Conservation (phyloP, 2,113 vertebrate genomes). For the Axis porcinus region DNA sequence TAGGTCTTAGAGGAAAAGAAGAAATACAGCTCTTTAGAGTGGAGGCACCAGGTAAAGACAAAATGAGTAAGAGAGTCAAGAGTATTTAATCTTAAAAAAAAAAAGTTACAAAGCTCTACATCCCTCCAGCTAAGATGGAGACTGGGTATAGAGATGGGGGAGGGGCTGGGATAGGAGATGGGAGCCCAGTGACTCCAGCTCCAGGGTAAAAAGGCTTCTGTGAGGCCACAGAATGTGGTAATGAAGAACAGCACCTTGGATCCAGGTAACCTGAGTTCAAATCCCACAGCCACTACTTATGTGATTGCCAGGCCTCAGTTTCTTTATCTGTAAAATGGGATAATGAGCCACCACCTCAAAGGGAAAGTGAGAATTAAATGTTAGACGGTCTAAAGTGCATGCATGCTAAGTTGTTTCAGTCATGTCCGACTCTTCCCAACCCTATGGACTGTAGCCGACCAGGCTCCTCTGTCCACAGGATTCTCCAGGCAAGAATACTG, state of each 20-base stretch:
- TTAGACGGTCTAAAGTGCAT: neutral
- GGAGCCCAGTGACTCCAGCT: neutral
- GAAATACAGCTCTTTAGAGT: neutral
- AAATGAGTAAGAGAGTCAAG: neutral
- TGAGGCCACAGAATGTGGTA: neutral
- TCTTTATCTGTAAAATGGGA: neutral
- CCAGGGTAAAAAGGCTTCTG: neutral
- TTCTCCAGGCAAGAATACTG: neutral
- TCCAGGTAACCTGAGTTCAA: neutral
- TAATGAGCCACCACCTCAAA: neutral
- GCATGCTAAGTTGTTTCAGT: neutral
- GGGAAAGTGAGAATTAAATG: neutral
- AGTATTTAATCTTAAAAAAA: neutral
- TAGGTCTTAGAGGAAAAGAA: neutral
- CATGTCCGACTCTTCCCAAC: neutral
- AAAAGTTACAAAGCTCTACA: neutral
- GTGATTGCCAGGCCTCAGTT: neutral
- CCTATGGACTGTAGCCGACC: neutral
- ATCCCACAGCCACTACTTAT: neutral
- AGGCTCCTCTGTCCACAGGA: neutral
- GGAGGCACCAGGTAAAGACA: neutral
- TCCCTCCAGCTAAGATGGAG: neutral
- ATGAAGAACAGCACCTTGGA: neutral
- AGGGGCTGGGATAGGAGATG: neutral
- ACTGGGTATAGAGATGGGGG: neutral